Percentiles rank a stretch among this genome's conserved stretches.
Evolutionary conservation across 2,888 invertebrate genomes (phyloP).

Genomic region (Seira sanloemensis): DNA sequence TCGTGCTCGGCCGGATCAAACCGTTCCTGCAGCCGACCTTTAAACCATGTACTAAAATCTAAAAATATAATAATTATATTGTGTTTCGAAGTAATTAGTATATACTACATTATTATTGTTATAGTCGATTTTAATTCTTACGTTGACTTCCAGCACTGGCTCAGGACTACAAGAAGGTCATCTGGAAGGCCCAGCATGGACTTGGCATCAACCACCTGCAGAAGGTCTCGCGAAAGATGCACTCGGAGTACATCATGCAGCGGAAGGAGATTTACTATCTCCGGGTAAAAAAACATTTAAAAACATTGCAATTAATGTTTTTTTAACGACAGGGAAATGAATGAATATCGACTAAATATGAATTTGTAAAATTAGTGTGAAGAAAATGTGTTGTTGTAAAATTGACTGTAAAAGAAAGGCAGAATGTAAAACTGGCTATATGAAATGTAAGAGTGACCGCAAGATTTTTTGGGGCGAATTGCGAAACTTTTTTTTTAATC

Average conservation of each 20-base stretch:
- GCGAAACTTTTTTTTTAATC: no score
- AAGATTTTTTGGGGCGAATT: no score
- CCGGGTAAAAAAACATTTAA: no score
- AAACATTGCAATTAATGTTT: background rate
- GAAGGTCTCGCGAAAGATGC: conserved; percentile 70
- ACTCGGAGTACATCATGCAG: conserved; percentile 70
- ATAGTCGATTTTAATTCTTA: conserved; percentile 9
- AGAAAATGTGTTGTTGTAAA: no score
- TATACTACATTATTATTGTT: no score
- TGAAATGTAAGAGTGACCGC: no score
- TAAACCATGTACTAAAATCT: conserved; percentile 64
- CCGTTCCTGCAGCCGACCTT: conserved; percentile 62
- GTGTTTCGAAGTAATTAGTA: background rate
- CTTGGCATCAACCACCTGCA: conserved; percentile 70
- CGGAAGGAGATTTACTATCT: conserved; percentile 70
- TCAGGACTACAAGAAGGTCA: conserved; percentile 66
- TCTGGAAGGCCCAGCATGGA: conserved; percentile 69
- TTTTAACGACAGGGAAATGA: no score
- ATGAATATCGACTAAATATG: no score
- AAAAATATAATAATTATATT: background rate
- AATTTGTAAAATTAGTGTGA: no score
- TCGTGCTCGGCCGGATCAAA: conserved; percentile 58
- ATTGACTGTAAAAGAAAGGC: no score
- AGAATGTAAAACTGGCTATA: no score
- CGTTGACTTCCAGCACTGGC: conserved; percentile 39